Base-by-base conservation (phyloP, 2,888 invertebrate species). In the Synanthedon tipuliformis region DNA sequence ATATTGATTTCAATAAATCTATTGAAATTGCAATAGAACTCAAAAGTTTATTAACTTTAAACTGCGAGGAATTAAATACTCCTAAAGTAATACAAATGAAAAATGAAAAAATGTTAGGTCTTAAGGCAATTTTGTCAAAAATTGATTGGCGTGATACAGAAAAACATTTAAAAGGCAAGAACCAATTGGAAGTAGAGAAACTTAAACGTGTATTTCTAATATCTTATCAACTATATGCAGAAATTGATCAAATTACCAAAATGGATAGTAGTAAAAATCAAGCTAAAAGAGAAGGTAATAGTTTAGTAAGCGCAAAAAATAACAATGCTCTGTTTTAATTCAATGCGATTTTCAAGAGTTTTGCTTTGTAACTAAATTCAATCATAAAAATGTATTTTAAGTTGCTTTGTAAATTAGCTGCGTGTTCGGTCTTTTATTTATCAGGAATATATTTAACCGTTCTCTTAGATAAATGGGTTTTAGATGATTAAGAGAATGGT, bases 141-240 rank as follows among this genome's bases (percentile, higher is more conserved):
- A 67, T 69, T 54, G 69, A 76, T 68, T 77, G 75, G 71, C 55
- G 69, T 53, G 67, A 70, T 56, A 64, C 65, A 0, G 70, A 73
- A 18, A 59, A 56, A 48, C 65, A 59, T 54, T 58, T 61, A 51
- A 60, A 68, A 55, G 64, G 58, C 50, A 73, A 67, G 54, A 63
- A 55, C 48, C 51, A 55, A 34, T 48, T 60, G 52, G 67, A 71
- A 62, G 57, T 54, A 40, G 64, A 71, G 51, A 71, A 68, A 58
- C 54, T 73, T 40, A 66, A 64, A 52, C 53, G 55, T 12, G 59
- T 73, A 54, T 71, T 68, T 55, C 62, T 72, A 51, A 65, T 65
- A 23, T 61, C 59, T 40, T 72, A 68, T 60, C 74, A 77, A 59
- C 61, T 78, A 18, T 57, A 73, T 55, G 60, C 61, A 50, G 66